phyloP scores from a whole-genome alignment of 2,113 vertebrate genomes.

The Merops nubicus region DNA sequence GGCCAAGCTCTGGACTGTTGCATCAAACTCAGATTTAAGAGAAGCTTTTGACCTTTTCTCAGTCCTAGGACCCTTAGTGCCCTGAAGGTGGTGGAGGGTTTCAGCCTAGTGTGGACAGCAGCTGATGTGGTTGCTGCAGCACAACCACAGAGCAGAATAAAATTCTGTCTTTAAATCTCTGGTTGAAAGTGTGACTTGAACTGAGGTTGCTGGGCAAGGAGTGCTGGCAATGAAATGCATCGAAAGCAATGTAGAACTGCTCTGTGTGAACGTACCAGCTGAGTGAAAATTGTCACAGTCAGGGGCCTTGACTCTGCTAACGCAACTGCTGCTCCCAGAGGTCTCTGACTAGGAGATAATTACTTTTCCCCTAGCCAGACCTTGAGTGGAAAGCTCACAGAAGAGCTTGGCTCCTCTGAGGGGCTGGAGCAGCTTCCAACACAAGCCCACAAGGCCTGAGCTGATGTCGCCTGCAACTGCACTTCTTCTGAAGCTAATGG shows the following conservation, averaged over 20 bases:
- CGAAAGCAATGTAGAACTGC: no score
- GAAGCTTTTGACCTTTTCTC: not conserved
- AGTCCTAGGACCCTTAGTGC: not conserved
- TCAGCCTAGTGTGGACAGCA: not conserved
- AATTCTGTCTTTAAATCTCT: not conserved
- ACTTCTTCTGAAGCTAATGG: not conserved
- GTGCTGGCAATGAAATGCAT: not conserved
- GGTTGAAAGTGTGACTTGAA: not conserved
- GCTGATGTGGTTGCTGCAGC: not conserved
- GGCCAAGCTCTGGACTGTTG: not conserved
- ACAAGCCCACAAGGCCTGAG: not conserved
- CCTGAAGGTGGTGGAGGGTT: not conserved
- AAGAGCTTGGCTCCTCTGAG: not conserved
- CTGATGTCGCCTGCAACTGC: not conserved
- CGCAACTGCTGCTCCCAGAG: not conserved
- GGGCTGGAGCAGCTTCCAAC: not conserved
- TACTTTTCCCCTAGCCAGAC: not conserved
- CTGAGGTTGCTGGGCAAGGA: not conserved
- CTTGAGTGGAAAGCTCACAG: not conserved
- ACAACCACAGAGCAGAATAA: not conserved
- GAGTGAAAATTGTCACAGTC: not conserved
- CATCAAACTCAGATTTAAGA: not conserved
- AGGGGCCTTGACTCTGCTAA: not conserved
- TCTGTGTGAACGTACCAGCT: accelerated
- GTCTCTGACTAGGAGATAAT: not conserved